A percentile compares a stretch with the other conserved stretches of the same genome.
These are phyloP conservation scores for Colinus virginianus DNA, from an alignment of 2,113 vertebrate species.

Conservation along the genomic window DNA sequence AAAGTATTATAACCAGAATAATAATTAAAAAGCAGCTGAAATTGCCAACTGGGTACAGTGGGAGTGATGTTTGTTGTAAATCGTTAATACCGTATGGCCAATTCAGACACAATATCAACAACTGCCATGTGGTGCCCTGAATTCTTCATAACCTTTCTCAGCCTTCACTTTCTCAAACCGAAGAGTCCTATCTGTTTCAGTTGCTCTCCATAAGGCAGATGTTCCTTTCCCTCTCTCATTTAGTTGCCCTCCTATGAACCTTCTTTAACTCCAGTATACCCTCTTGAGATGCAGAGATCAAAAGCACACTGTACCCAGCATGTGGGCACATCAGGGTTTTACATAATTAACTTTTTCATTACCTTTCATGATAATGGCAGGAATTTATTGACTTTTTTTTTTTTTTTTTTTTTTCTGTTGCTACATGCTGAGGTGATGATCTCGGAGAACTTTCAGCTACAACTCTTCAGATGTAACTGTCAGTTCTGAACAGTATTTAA, in stretches of 20 bases:
- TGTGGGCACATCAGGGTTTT: background rate
- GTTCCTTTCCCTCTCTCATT: background rate
- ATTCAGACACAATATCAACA: background rate
- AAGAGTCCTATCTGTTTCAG: background rate
- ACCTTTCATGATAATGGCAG: background rate
- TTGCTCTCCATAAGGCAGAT: background rate
- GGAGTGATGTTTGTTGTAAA: background rate
- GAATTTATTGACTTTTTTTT: background rate
- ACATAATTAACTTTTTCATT: background rate
- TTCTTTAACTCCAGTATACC: background rate
- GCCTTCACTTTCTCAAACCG: background rate
- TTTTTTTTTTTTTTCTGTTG: background rate
- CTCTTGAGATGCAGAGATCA: background rate
- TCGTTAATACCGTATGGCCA: background rate
- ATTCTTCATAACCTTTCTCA: background rate
- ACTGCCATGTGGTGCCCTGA: background rate
- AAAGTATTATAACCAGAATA: background rate
- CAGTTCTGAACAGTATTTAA: background rate
- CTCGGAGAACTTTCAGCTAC: background rate
- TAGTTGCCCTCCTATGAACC: background rate
- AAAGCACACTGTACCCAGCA: background rate
- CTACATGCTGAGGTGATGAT: background rate
- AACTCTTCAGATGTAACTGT: background rate
- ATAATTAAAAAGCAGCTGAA: background rate
- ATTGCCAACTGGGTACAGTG: background rate